Conservation (phyloP, 2,888 invertebrate genomes). For the Loripinus fragilis region DNA sequence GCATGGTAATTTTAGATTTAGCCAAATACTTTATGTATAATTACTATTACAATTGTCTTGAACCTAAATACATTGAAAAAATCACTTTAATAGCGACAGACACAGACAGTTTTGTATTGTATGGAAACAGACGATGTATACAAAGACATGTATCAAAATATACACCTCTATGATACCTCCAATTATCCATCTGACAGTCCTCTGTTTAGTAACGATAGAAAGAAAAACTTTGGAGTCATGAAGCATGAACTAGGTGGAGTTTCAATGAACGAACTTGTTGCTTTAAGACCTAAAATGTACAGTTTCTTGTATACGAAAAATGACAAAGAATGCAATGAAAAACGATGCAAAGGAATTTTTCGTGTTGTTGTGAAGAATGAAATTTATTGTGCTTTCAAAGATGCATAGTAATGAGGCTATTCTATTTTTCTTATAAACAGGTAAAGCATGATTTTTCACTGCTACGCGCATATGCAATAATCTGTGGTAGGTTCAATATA, state of each 20-base stretch:
- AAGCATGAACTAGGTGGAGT: conserved; percentile 13
- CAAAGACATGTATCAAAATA: conserved; percentile 35
- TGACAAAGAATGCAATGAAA: conserved; percentile 27
- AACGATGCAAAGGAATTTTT: conserved; percentile 24
- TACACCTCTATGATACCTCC: conserved; percentile 57
- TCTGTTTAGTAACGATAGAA: conserved; percentile 73
- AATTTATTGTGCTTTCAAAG: no score
- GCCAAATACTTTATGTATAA: conserved; percentile 82
- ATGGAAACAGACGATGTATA: conserved; percentile 46
- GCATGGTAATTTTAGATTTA: conserved; percentile 28
- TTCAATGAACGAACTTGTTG: conserved; percentile 72
- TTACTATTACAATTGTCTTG: conserved; percentile 73
- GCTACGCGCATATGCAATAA: no score
- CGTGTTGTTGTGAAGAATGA: conserved; percentile 16
- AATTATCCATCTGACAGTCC: conserved; percentile 69
- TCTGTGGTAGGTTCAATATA: no score
- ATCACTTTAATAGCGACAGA: conserved; percentile 45
- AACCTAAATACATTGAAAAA: conserved; percentile 27
- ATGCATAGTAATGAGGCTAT: no score
- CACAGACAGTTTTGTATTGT: conserved; percentile 40
- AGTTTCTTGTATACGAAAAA: conserved; percentile 27
- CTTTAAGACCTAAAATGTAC: conserved; percentile 60
- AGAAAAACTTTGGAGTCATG: conserved; percentile 69
- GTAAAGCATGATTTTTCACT: no score
- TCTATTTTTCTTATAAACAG: no score